A percentile compares a stretch with the other conserved stretches of the same genome.
These are phyloP conservation scores for Sapayoa aenigma DNA, from an alignment of 2,113 vertebrate species.

Conservation along the genomic window DNA sequence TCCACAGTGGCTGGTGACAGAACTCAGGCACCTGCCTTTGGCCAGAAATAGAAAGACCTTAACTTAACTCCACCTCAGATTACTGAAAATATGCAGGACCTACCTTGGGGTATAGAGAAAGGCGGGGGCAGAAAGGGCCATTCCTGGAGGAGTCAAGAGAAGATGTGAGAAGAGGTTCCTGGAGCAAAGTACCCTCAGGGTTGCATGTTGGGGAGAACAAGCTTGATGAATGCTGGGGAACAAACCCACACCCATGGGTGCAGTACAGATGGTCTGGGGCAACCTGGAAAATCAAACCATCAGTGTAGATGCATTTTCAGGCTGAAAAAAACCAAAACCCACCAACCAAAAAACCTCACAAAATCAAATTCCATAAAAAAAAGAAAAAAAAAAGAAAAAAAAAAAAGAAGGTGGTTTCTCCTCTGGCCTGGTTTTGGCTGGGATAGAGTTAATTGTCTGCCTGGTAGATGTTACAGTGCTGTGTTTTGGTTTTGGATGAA, in stretches of 20 bases:
- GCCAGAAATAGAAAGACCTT: not conserved
- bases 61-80: not conserved
- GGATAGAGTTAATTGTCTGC: not conserved
- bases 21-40: not conserved
- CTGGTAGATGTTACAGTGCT: not conserved
- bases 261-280: not conserved
- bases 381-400: too few relatives aligned
- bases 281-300: not conserved
- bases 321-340: not conserved
- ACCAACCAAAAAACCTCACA: not conserved
- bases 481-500: not conserved
- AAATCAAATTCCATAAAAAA: too few relatives aligned
- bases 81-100: not conserved
- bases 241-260: not conserved
- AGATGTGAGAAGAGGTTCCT: not conserved
- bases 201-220: not conserved
- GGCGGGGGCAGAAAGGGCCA: not conserved
- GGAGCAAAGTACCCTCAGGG: not conserved
- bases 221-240: not conserved
- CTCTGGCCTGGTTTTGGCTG: not conserved
- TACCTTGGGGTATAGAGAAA: not conserved
- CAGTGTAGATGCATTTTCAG: not conserved
- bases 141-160: not conserved
- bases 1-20: not conserved
- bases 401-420: too few relatives aligned